Evolutionary conservation across 2,888 invertebrate species (phyloP), one percentile per base, ranked within the genome.

Genomic region (Ennomos erosarius): DNA sequence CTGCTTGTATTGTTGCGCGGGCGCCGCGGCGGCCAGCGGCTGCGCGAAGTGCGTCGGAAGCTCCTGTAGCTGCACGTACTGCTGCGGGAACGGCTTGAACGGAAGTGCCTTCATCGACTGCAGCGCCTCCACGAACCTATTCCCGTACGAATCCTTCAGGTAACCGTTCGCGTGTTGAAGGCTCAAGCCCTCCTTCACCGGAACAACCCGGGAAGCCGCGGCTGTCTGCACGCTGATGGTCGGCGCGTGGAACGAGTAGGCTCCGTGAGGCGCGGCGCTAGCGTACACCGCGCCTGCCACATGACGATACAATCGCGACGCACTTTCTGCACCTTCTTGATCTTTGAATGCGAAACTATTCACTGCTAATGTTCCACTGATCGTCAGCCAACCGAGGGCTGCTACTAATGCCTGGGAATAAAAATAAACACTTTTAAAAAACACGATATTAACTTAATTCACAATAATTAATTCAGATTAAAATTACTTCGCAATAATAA

Each of bases 71-170:
- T 84, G 80, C 50, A 91, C 80, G 67, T 76, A 92, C 65, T 90
- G 87, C 64, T 90, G 90, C 9, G 90, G 88, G 55, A 84, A 79
- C 13, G 82, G 70, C 62, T 82, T 87, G 57, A 88, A 90, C 0
- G 85, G 74, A 3, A 85, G 59, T 12, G 79, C 63, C 55, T 87
- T 87, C 36, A 88, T 87, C 1, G 80, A 69, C 55, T 78, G 82
- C 35, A 85, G 86, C 1, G 81, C 69, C 50, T 78, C 82, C 26
- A 84, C 79, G 63, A 84, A 90, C 65, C 76, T 79, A 52, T 92
- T 90, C 26, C 92, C 92, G 62, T 92, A 92, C 0, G 92, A 92
- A 67, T 92, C 92, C 67, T 81, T 88, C 59, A 91, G 71, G 62
- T 78, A 83, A 16, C 79, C 81, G 55, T 83, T 84, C 13, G 78